phyloP scores from a whole-genome alignment of 2,888 invertebrate species.

The Tinea semifulvella region DNA sequence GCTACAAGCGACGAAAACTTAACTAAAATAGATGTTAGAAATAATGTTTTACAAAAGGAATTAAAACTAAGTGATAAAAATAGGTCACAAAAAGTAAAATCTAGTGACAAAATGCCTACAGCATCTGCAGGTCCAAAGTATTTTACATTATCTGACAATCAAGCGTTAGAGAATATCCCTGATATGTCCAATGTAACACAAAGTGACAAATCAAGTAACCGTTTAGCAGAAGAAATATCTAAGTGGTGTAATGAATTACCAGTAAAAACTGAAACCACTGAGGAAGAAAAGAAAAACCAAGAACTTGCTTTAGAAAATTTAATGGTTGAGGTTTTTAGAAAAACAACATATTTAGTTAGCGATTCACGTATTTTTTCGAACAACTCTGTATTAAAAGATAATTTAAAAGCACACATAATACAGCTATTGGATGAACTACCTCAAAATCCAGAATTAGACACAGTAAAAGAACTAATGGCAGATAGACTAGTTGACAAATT shows the following conservation, averaged over 20 bases:
- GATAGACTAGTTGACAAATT: background rate
- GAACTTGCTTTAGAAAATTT: background rate
- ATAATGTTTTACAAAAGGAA: too few relatives aligned
- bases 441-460: conserved; percentile 28
- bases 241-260: conserved; percentile 2
- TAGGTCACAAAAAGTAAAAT: too few relatives aligned
- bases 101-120: too few relatives aligned
- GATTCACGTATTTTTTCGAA: conserved; percentile 30
- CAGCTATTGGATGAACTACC: conserved; percentile 34
- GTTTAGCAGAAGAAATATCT: background rate
- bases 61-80: too few relatives aligned
- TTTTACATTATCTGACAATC: too few relatives aligned
- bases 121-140: too few relatives aligned
- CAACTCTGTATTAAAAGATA: conserved; percentile 35
- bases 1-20: too few relatives aligned
- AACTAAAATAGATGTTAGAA: too few relatives aligned
- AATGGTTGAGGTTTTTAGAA: background rate
- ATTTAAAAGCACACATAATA: conserved; percentile 42
- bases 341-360: background rate
- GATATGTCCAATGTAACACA: too few relatives aligned
- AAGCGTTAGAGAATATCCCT: too few relatives aligned
- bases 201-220: too few relatives aligned
- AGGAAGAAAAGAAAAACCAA: background rate
- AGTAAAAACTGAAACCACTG: background rate
- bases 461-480: background rate